Evolutionary conservation across 2,888 invertebrate species (phyloP).

Genomic region (Rhamnusium bicolor): DNA sequence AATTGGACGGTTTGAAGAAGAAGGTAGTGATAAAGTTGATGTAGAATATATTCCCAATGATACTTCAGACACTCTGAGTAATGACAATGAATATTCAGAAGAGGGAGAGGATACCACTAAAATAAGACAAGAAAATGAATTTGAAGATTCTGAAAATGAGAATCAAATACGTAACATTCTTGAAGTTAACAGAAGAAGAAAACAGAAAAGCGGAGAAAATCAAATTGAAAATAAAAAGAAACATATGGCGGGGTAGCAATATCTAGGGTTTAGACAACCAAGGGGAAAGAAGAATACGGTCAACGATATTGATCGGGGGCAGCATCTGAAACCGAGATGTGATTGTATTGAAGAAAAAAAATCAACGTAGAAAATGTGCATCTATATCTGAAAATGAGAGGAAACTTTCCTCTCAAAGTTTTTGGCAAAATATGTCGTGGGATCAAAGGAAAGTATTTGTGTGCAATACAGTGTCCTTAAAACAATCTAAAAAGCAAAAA

Average conservation of each 20-base stretch:
- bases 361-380: slow-evolving; percentile 9
- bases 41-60: too few species aligned
- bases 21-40: too few species aligned
- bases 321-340: slow-evolving; percentile 32
- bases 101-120: too few species aligned
- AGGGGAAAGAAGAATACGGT: slow-evolving; percentile 21
- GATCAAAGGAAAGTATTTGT: slow-evolving; percentile 41
- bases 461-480: slow-evolving; percentile 22
- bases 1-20: too few species aligned
- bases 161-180: not conserved
- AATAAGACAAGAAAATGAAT: too few species aligned
- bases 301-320: slow-evolving; percentile 21
- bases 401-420: slow-evolving; percentile 17
- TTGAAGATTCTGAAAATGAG: too few species aligned
- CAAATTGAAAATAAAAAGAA: slow-evolving; percentile 13
- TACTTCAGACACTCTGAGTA: too few species aligned
- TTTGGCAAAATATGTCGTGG: slow-evolving; percentile 37
- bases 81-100: too few species aligned
- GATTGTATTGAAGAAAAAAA: slow-evolving; percentile 28
- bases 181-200: not conserved
- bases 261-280: slow-evolving; percentile 39
- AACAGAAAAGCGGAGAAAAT: not conserved
- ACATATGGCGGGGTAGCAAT: slow-evolving; percentile 28
- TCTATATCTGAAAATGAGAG: slow-evolving; percentile 22
- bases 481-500: slow-evolving; percentile 1